A percentile compares a stretch with the other conserved stretches of the same genome.
phyloP scores from a whole-genome alignment of 2,113 vertebrate genomes.

The Mustelus asterias region DNA sequence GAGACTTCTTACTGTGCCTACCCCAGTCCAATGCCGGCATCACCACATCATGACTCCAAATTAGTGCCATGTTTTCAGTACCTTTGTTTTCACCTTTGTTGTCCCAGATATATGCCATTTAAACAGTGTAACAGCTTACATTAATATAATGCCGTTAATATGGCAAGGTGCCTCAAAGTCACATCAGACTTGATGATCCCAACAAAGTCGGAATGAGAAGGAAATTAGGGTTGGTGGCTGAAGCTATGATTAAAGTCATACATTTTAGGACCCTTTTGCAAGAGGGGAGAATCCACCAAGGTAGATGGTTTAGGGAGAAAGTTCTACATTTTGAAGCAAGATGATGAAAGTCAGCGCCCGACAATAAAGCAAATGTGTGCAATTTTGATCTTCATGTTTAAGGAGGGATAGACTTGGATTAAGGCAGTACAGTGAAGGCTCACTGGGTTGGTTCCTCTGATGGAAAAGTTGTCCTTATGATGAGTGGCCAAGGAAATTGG shows the following conservation, averaged over 20 bases:
- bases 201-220: background rate
- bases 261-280: background rate
- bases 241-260: background rate
- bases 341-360: background rate
- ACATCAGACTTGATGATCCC: background rate
- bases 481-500: background rate
- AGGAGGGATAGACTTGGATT: background rate
- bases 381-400: background rate
- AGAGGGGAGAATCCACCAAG: background rate
- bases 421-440: background rate
- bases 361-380: background rate
- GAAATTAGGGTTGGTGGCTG: background rate
- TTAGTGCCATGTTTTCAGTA: background rate
- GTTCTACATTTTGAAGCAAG: background rate
- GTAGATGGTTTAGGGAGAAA: background rate
- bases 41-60: background rate
- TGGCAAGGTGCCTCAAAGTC: background rate
- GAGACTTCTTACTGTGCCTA: too few relatives aligned
- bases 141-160: too few relatives aligned
- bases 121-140: background rate
- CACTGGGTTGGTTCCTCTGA: background rate
- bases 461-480: background rate
- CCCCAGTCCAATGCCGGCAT: too few relatives aligned
- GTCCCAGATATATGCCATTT: background rate
- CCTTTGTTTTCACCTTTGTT: background rate